phyloP scores from a whole-genome alignment of 2,113 vertebrate genomes.

The Lophotis ruficrista region DNA sequence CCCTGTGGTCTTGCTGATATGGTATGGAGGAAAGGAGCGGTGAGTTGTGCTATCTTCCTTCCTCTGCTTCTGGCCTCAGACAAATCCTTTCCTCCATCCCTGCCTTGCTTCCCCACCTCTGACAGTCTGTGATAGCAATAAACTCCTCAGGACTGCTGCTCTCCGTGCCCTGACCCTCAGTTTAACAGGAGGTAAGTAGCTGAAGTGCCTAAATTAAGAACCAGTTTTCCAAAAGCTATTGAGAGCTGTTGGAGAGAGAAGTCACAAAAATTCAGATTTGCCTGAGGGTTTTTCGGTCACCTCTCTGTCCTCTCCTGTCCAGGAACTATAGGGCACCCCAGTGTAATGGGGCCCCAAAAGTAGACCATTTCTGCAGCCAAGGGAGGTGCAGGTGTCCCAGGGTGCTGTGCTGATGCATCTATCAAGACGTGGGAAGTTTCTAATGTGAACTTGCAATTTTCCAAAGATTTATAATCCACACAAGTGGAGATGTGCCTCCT shows the following conservation, averaged over 20 bases:
- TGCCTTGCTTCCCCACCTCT: not conserved
- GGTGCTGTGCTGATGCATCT: accelerated
- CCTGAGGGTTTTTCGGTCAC: not conserved
- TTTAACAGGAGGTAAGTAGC: not conserved
- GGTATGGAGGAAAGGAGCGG: not conserved
- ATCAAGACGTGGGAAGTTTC: not conserved
- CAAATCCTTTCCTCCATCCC: not conserved
- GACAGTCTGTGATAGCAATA: not conserved
- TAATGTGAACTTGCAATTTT: not conserved
- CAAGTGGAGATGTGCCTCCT: not conserved
- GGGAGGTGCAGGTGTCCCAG: not conserved
- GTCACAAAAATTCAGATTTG: not conserved
- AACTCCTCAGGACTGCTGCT: not conserved
- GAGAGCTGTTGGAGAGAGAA: not conserved
- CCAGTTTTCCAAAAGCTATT: not conserved
- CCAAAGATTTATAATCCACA: not conserved
- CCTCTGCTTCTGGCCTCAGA: not conserved
- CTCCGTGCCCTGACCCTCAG: not conserved
- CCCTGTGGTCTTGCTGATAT: not conserved
- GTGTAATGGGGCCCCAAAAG: not conserved
- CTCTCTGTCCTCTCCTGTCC: not conserved
- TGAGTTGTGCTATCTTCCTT: not conserved
- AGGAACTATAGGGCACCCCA: not conserved
- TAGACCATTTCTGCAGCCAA: not conserved
- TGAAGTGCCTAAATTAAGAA: not conserved